Evolutionary conservation across 2,888 invertebrate genomes (phyloP), one percentile per base, ranked within the genome.

Genomic region (Rhodophaea formosa): DNA sequence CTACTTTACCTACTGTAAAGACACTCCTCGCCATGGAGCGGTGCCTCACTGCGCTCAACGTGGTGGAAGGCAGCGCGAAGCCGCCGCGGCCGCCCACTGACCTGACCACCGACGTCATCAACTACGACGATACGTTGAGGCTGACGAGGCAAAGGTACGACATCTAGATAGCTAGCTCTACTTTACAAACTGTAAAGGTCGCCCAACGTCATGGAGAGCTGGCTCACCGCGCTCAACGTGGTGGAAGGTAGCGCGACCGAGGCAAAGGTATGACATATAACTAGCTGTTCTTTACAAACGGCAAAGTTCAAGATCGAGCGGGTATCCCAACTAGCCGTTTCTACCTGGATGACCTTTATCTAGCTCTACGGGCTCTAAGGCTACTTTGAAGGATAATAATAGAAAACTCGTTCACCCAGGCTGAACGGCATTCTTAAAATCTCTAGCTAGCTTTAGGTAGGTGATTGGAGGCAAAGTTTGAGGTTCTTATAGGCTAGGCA

Each of bases 151-250:
- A 77, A 12, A 83, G 82, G 89, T 89, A 71, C 58, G 54, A 6
- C 43, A 10, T 17, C n/a, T n/a, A n/a, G n/a, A n/a, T n/a, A n/a
- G n/a, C 44, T 8, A 53, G 29, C 44, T 43, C 39, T 59, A 57
- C 53, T 49, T 59, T 51, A 54, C 39, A 47, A 32, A 35, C 1
- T 3, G 10, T 6, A 35, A 35, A 35, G 35, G 10, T 10, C 8
- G 35, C 32, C 88, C 3, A 81, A 70, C 60, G 80, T 78, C 0
- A 88, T 90, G 88, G 80, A 90, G 75, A 75, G 77, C 1, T 91
- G 91, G 59, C 79, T 91, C 43, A 59, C 78, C 0, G 86, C 86
- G 1, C 75, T 91, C n/a, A 75, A 88, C 66, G 91, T 91, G 62
- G 84, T 82, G 23, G 90, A 90, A 61, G 90, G 88, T 42, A 82